Base-by-base conservation (phyloP, 1,140 invertebrate genomes). In the Diorhabda carinulata region DNA sequence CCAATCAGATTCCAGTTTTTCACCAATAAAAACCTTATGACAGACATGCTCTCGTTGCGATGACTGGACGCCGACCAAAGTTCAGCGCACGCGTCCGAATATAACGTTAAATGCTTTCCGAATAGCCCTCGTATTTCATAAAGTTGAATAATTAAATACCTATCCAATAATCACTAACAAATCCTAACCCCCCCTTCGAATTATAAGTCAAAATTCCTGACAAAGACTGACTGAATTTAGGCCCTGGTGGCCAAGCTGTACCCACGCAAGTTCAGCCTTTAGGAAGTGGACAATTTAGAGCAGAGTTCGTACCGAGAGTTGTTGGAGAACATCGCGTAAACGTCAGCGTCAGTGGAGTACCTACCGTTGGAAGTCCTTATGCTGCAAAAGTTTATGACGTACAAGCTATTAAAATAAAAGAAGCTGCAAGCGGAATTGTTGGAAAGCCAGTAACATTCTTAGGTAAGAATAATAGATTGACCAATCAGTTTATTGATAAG, bases 331-430 rank as follows among this genome's bases (percentile, higher is more conserved):
- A 98, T 81, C 88, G 91, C 71, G 93, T 97, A 69, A 89, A 91
- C 76, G 91, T 97, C 52, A 90, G 88, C 58, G 90, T 94, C 72
- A 88, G 88, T 74, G 90, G 91, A 71, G 83, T 88, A 71, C 87
- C 92, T 2, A 91, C 95, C 62, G 88, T 89, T 42, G 94, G 93
- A 45, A 95, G 93, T 77, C 95, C 95, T 4, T 97, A 97, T 83
- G 89, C 92, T 72, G 93, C 94, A 72, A 97, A 97, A 86, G 94
- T 97, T 8, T 98, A 98, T 80, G 96, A 98, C 81, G 94, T 97
- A 2, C 88, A 90, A 68, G 94, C 95, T 65, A 98, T 99, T 72
- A 92, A 92, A 84, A 95, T 99, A 2, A 95, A 95, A 80, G 92
- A 96, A 78, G 90, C 97, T 4, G 89, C 92, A 52, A 89, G 90